phyloP scores from a whole-genome alignment of 2,797 vertebrate genomes.

The Naso thynnoides region DNA sequence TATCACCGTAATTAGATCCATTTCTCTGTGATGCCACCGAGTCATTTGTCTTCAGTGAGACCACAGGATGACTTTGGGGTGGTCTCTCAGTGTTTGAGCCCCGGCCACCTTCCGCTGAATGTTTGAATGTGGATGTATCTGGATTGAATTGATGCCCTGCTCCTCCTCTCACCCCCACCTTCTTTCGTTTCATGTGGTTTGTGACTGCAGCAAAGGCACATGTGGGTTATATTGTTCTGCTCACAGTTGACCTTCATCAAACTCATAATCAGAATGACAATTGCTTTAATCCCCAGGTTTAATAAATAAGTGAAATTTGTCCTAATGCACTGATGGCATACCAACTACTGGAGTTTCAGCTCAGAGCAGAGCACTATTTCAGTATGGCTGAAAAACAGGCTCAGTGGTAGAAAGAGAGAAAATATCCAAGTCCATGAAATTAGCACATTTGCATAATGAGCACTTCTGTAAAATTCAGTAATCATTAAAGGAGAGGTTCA shows the following conservation, averaged over 20 bases:
- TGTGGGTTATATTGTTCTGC: constrained; percentile 79
- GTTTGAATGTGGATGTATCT: constrained; percentile 79
- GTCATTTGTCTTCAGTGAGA: constrained; percentile 80
- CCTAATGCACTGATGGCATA: constrained; percentile 23
- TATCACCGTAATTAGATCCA: constrained; percentile 71
- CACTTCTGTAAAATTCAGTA: too few relatives aligned
- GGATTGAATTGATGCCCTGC: constrained; percentile 72
- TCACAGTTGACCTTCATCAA: constrained; percentile 61
- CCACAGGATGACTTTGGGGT: constrained; percentile 77
- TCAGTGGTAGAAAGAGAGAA: background rate
- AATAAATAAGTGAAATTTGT: constrained; percentile 48
- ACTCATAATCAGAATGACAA: constrained; percentile 60
- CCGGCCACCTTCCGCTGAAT: constrained; percentile 71
- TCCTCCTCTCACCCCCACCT: constrained; percentile 63
- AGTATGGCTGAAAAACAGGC: background rate
- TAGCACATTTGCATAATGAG: too few relatives aligned
- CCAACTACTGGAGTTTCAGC: too few relatives aligned
- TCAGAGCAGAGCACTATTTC: too few relatives aligned
- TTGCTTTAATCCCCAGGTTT: constrained; percentile 53
- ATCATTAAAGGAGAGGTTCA: too few relatives aligned
- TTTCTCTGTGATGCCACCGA: constrained; percentile 72
- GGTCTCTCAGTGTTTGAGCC: constrained; percentile 75
- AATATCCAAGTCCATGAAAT: background rate
- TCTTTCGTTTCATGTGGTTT: constrained; percentile 80
- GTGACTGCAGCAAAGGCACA: constrained; percentile 67